Evolutionary conservation across 2,113 vertebrate species (phyloP).

Genomic region (Ochotona curzoniae): DNA sequence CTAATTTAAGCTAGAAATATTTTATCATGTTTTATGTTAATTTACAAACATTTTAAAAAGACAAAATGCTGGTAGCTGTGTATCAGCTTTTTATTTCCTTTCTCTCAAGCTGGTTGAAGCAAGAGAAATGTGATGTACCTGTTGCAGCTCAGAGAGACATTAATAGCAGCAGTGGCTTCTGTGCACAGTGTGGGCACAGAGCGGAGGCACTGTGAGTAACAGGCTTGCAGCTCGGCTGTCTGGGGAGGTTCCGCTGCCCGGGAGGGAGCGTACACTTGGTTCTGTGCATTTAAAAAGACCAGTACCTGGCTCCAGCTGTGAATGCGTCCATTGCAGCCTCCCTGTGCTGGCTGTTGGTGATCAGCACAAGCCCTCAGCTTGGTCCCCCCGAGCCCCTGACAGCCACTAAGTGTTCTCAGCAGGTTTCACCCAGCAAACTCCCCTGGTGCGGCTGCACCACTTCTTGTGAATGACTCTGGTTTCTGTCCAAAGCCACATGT

Average conservation of each 20-base stretch:
- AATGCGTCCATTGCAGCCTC: no score
- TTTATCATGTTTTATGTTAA: conserved; percentile 51
- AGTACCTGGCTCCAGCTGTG: background rate
- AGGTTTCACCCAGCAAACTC: no score
- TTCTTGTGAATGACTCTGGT: background rate
- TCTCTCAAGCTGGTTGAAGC: conserved; percentile 61
- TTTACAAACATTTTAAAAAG: conserved; percentile 45
- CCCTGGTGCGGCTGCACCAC: background rate
- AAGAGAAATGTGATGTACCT: conserved; percentile 9
- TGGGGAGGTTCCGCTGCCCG: background rate
- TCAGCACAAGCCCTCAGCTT: background rate
- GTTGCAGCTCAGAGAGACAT: conserved; percentile 29
- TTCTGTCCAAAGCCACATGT: background rate
- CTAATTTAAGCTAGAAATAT: conserved; percentile 61
- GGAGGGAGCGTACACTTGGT: background rate
- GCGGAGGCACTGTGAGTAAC: no score
- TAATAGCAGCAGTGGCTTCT: background rate
- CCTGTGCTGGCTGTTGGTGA: no score
- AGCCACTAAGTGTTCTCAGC: background rate
- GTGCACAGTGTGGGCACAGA: background rate
- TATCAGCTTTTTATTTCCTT: conserved; percentile 52
- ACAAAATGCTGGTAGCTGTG: background rate
- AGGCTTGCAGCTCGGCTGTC: background rate
- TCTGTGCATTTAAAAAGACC: background rate
- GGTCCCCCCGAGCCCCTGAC: background rate